Conservation (phyloP, 2,888 invertebrate species). For the Machimus rusticus region DNA sequence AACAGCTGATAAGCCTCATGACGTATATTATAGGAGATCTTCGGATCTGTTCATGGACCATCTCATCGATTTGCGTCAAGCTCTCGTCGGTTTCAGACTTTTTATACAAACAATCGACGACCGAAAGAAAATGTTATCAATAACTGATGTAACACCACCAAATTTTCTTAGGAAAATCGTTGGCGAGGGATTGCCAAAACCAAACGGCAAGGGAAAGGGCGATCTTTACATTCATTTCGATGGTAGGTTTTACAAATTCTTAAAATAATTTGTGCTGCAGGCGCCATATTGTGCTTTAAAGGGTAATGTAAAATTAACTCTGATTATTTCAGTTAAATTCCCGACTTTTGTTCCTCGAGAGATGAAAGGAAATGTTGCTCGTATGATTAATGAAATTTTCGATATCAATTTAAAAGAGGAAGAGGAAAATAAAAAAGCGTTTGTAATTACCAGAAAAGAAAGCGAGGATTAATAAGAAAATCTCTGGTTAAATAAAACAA, state of each 20-base stretch:
- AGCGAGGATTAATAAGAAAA: not conserved
- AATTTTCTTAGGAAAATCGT: conserved; percentile 73
- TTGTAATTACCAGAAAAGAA: not conserved
- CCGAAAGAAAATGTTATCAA: conserved; percentile 71
- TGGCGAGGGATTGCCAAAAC: conserved; percentile 77
- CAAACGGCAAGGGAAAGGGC: conserved; percentile 69
- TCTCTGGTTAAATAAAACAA: not conserved
- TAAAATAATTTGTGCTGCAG: not conserved
- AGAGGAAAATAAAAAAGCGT: not conserved
- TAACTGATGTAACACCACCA: conserved; percentile 76
- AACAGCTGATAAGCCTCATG: conserved; percentile 75
- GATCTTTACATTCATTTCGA: conserved; percentile 75
- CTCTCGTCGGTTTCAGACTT: conserved; percentile 74
- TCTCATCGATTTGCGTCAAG: conserved; percentile 72
- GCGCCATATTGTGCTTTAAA: too few species aligned
- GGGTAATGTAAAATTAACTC: not conserved
- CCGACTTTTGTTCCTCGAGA: conserved; percentile 66
- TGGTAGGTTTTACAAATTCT: conserved; percentile 52
- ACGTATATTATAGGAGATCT: conserved; percentile 70
- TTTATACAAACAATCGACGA: conserved; percentile 75
- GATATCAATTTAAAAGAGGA: not conserved
- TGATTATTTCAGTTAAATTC: conserved; percentile 62
- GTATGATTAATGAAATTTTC: not conserved
- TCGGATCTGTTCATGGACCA: conserved; percentile 72
- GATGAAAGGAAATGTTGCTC: conserved; percentile 56